Evolutionary conservation across 1,140 invertebrate genomes (phyloP).

Genomic region (Trypoxylus dichotomus): DNA sequence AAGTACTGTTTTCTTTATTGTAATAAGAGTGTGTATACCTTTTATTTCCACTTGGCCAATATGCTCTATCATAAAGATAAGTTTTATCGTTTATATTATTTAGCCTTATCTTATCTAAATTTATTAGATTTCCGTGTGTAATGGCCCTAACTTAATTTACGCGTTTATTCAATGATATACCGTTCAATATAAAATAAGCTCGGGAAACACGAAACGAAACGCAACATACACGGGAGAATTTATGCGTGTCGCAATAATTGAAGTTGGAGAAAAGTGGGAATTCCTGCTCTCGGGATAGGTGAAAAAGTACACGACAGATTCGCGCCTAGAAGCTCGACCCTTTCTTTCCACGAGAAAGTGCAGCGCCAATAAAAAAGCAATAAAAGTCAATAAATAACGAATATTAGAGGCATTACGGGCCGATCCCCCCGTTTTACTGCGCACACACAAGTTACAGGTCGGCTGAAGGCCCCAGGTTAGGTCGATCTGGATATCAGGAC

Average conservation of each 20-base stretch:
- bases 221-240: not conserved
- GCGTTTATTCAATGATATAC: not conserved
- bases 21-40: too few relatives aligned
- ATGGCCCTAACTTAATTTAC: too few relatives aligned
- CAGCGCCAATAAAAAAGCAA: conserved; percentile 26
- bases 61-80: too few relatives aligned
- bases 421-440: not conserved
- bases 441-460: conserved; percentile 13
- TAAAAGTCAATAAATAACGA: conserved; percentile 34
- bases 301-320: not conserved
- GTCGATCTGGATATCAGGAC: conserved; percentile 32
- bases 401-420: conserved; percentile 26
- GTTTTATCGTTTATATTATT: too few relatives aligned
- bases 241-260: not conserved
- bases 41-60: too few relatives aligned
- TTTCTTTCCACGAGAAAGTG: conserved; percentile 15
- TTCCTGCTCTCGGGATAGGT: not conserved
- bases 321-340: not conserved
- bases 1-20: too few relatives aligned
- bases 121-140: too few relatives aligned
- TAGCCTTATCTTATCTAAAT: too few relatives aligned
- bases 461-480: conserved; percentile 9
- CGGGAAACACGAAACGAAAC: not conserved
- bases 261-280: not conserved
- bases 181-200: not conserved